Base-by-base conservation (phyloP, 2,797 vertebrate species). In the Crocidura indochinensis region DNA sequence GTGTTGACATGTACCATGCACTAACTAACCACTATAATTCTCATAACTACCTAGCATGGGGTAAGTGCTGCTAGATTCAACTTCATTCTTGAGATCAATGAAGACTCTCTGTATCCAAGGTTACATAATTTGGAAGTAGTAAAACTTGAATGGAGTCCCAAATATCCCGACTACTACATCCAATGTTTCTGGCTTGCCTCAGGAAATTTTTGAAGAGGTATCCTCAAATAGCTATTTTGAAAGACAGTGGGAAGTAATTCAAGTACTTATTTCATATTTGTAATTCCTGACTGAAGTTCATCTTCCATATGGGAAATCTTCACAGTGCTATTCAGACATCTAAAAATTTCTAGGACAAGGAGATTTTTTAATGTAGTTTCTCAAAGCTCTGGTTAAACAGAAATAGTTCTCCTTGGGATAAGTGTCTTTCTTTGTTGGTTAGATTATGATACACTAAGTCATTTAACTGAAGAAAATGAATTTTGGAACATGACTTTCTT, bases 291-390 rank as follows among this genome's bases (percentile, higher is more conserved):
- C 83, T 60, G 38, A 68, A 91, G 76, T 87, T 89, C 53, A 92
- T 80, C 79, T 94, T 95, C 89, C 84, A 80, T 95, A 89, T 88
- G 92, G 88, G 88, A 96, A 90, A 69, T 83, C 89, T 88, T 92
- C 73, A 89, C 51, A 62, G 7, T 94, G 38, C 84, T 92, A 85
- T 91, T 84, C 90, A 93, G 91, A 91, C 77, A 69, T 69, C 87
- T 95, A 87, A 95, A 92, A 87, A 95, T 91, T 85, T 47, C 67
- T 74, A 83, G 88, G 85, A n/a, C 12, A 53, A 88, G 88, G 53
- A 93, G 47, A 86, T 94, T 91, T 38, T 93, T 92, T 92, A 92
- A 95, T 81, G 83, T 68, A 94, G 91, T 90, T 95, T 94, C 88
- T 90, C 85, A 96, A 97, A 94, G 80, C 14, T 95, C 0, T 87